Evolutionary conservation across 2,797 vertebrate genomes (phyloP), one percentile per base, ranked within the genome.

Genomic region (Scolopax bukidnonensis): DNA sequence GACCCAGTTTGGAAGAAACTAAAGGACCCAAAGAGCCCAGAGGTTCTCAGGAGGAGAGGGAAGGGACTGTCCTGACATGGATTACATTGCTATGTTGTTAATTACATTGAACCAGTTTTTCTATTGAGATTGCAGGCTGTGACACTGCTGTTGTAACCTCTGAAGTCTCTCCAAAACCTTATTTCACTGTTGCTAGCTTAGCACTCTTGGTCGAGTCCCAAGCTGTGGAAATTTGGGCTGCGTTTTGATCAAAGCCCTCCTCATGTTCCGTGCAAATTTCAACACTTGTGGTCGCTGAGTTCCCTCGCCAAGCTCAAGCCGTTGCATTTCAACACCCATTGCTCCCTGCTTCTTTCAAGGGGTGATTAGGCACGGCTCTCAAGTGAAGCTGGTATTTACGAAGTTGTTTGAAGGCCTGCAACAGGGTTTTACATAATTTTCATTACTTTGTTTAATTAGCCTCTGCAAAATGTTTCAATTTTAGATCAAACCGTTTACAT

Each of bases 221-320:
- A 27, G 82, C 80, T 84, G 75, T 36, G 75, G 65, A 64, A 78
- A 36, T 64, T 54, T 23, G 80, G 69, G 76, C 53, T 87, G 82
- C 73, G 89, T 80, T 89, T 67, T 84, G 91, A 95, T 95, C 94
- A 95, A 95, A 95, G 94, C 40, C 59, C 78, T 89, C 78, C 89
- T 83, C 28, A 19, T 89, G 89, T 60, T 89, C 89, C 54, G 38
- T 84, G 85, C 68, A 80, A 63, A 92, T 87, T 95, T 93, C 94
- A 92, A 59, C 78, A 43, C 94, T 93, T 73, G 59, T 25, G 68
- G 77, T 74, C 19, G 1, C 64, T 25, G 77, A 48, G 54, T 36
- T 57, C 70, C 61, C 60, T 73, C 20, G 21, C 50, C 48, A 84
- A 54, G 83, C 60, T 63, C 24, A 4, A 75, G 38, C 54, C 61